These are phyloP conservation scores for Lutraria lutraria DNA, from an alignment of 2,888 invertebrate species.

Conservation along the genomic window DNA sequence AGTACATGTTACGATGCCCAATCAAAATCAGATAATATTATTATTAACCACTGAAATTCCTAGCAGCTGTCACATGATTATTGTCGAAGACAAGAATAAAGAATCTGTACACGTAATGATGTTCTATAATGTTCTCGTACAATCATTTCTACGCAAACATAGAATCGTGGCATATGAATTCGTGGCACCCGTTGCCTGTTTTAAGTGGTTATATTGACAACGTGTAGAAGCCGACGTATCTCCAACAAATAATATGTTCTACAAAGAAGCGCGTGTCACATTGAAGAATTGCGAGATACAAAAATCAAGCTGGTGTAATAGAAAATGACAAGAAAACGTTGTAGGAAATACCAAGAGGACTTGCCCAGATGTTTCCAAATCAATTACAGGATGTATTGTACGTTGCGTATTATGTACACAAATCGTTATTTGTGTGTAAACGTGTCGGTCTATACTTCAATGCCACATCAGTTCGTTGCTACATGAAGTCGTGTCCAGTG, in stretches of 20 bases:
- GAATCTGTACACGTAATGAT: conserved; percentile 23
- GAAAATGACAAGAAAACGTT: neutral
- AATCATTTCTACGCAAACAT: neutral
- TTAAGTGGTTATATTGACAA: neutral
- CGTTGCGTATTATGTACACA: neutral
- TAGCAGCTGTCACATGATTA: conserved; percentile 45
- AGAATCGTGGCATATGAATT: conserved; percentile 29
- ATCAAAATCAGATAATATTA: conserved; percentile 18
- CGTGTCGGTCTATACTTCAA: neutral
- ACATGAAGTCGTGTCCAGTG: no score
- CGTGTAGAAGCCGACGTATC: conserved; percentile 6
- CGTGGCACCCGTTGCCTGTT: conserved; percentile 25
- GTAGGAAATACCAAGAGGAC: neutral
- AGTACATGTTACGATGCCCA: conserved; percentile 33
- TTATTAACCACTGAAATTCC: conserved; percentile 31
- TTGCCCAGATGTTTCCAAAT: conserved; percentile 17
- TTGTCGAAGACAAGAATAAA: neutral
- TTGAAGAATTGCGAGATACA: neutral
- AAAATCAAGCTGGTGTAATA: neutral
- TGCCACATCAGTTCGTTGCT: no score
- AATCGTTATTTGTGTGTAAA: neutral
- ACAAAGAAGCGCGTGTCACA: neutral
- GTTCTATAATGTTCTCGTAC: neutral
- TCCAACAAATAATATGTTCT: neutral
- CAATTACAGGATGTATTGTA: conserved; percentile 7